Base-by-base conservation (phyloP, 2,113 vertebrate genomes). In the Brevimyrus niger region DNA sequence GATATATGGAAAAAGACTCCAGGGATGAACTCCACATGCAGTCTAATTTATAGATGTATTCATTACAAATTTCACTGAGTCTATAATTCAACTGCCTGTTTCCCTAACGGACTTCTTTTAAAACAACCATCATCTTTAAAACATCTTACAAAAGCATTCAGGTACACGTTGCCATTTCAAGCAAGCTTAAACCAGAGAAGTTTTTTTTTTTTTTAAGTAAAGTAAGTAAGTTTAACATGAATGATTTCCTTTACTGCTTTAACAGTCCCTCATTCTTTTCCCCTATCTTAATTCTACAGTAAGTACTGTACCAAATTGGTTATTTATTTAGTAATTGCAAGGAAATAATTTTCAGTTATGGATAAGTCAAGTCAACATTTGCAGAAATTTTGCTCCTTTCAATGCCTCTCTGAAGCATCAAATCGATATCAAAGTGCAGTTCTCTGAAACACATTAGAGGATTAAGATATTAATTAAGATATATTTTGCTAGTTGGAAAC, bases 221-320 rank as follows among this genome's bases (percentile, higher is more conserved):
- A 48, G 86, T 51, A 47, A 88, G 83, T 83, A 87, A 87, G 44
- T 53, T 21, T n/a, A 46, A 19, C 44, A 73, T 13, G 73, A n/a
- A 86, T 27, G 47, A 87, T 69, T 65, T 15, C 58, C 51, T 58
- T 69, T 27, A 90, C 44, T 87, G 50, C 89, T 91, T 87, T 76
- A 86, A 61, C 87, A 90, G 87, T 17, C 86, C 53, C 21, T 48
- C n/a, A 9, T 38, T 47, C 35, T 83, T 90, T 87, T 31, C 31
- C n/a, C 44, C 31, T 86, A 38, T 17, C 11, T 85, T 44, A 89
- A 47, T 89, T 61, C 47, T 48, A n/a, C n/a, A n/a, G n/a, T n/a
- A 55, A 61, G 51, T 4, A 8, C 88, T 46, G 35, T 86, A 53
- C 9, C 15, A 21, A 58, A 17, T 46, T 6, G 53, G 10, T 21